Percentiles rank a stretch among this genome's conserved stretches.
Conservation (phyloP, 1,140 invertebrate genomes). For the Trachymyrmex cornetzi region DNA sequence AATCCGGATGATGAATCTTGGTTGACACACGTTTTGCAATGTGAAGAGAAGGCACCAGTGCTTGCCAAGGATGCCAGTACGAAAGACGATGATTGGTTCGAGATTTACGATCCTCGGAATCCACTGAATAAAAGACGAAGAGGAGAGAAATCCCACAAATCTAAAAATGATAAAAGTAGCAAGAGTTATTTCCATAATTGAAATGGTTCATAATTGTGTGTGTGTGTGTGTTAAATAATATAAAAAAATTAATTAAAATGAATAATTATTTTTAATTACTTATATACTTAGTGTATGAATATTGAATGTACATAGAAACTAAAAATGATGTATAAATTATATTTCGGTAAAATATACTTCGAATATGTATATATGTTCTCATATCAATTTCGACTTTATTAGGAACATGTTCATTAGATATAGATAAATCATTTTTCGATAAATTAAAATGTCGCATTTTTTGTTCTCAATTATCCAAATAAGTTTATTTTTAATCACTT, state of each 20-base stretch:
- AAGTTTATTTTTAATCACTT: not conserved
- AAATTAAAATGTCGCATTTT: not conserved
- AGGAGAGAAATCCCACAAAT: conserved; percentile 85
- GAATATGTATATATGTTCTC: not conserved
- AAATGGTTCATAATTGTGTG: conserved; percentile 51
- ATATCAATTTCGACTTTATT: conserved; percentile 12
- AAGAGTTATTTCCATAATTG: conserved; percentile 24
- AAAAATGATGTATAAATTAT: conserved; percentile 24
- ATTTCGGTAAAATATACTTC: conserved; percentile 51
- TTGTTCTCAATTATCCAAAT: not conserved
- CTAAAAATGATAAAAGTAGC: conserved; percentile 39
- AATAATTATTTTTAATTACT: not conserved
- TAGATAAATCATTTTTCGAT: not conserved
- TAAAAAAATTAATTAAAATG: not conserved
- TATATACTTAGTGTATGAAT: not conserved
- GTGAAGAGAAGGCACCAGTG: conserved; percentile 91
- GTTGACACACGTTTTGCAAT: conserved; percentile 93
- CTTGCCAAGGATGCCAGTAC: conserved; percentile 98
- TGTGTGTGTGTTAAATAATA: conserved; percentile 2
- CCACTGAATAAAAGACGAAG: conserved; percentile 96
- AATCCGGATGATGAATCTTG: conserved; percentile 88
- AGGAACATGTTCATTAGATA: not conserved
- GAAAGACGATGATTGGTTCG: conserved; percentile 98
- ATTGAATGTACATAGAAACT: not conserved
- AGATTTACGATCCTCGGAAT: conserved; percentile 98